Base-by-base conservation (phyloP, 1,140 invertebrate species). In the Eriosoma lanigerum region DNA sequence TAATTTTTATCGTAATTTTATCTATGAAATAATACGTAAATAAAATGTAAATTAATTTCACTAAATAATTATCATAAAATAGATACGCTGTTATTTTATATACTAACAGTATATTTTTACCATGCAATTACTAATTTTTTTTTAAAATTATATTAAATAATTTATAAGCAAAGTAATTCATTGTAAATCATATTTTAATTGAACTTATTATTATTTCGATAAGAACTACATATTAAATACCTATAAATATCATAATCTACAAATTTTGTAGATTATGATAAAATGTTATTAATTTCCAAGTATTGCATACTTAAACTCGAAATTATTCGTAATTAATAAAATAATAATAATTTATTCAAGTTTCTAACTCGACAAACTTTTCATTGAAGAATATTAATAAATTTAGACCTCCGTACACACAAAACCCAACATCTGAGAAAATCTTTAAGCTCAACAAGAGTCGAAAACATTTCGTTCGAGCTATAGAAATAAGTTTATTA, bases 111-210 rank as follows among this genome's bases (percentile, higher is more conserved):
- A n/a, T n/a, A n/a, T n/a, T n/a, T n/a, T n/a, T n/a, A n/a, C n/a
- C n/a, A n/a, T n/a, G n/a, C n/a, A n/a, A n/a, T n/a, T n/a, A n/a
- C n/a, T n/a, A n/a, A n/a, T n/a, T n/a, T n/a, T n/a, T n/a, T n/a
- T n/a, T n/a, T n/a, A n/a, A n/a, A n/a, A n/a, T n/a, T n/a, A n/a
- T n/a, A n/a, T n/a, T n/a, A n/a, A n/a, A n/a, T n/a, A n/a, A n/a
- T n/a, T n/a, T n/a, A n/a, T n/a, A n/a, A 38, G 17, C 48, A 52
- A 72, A 72, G 52, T n/a, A 29, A 52, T 52, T 29, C 26, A 5
- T 29, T 72, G 48, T 32, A 52, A 72, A 72, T 72, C n/a, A n/a
- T n/a, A n/a, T n/a, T 29, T 52, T 29, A 72, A 52, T 72, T 72
- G 17, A 29, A 29, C 26, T 32, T 52, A n/a, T 72, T n/a, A 46